Evolutionary conservation across 2,797 vertebrate species (phyloP).

Genomic region (Hoplostethus mediterraneus): DNA sequence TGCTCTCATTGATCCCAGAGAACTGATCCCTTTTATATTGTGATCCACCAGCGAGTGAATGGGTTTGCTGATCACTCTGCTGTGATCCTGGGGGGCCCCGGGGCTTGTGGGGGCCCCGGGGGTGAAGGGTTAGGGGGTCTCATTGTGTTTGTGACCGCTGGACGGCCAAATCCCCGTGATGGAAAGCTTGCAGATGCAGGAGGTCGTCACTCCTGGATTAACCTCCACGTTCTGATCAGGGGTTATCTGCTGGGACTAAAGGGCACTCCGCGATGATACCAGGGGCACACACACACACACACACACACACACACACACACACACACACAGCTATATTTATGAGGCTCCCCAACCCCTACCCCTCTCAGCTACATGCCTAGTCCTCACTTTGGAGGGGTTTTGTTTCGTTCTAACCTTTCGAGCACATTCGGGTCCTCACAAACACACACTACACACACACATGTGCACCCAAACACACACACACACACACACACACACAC

Average conservation of each 20-base stretch:
- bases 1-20: slow-evolving; percentile 38
- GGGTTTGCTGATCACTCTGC: slow-evolving; percentile 51
- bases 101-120: slow-evolving; percentile 23
- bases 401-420: too few relatives aligned
- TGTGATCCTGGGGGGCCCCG: slow-evolving; percentile 43
- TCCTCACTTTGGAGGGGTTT: too few relatives aligned
- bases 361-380: too few relatives aligned
- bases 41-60: slow-evolving; percentile 59
- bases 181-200: slow-evolving; percentile 62
- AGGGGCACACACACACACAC: slow-evolving; percentile 32
- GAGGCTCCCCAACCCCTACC: too few relatives aligned
- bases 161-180: slow-evolving; percentile 44
- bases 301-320: slow-evolving; percentile 1
- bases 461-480: not conserved
- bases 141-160: slow-evolving; percentile 63
- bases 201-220: slow-evolving; percentile 58
- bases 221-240: slow-evolving; percentile 49
- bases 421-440: too few relatives aligned
- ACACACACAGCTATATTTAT: not conserved
- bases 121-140: slow-evolving; percentile 70
- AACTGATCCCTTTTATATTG: slow-evolving; percentile 63
- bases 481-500: not conserved
- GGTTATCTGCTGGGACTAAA: slow-evolving; percentile 60
- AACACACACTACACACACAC: not conserved
- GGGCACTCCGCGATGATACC: slow-evolving; percentile 48